Evolutionary conservation across 2,113 vertebrate species (phyloP).

Genomic region (Pterocles orientalis): DNA sequence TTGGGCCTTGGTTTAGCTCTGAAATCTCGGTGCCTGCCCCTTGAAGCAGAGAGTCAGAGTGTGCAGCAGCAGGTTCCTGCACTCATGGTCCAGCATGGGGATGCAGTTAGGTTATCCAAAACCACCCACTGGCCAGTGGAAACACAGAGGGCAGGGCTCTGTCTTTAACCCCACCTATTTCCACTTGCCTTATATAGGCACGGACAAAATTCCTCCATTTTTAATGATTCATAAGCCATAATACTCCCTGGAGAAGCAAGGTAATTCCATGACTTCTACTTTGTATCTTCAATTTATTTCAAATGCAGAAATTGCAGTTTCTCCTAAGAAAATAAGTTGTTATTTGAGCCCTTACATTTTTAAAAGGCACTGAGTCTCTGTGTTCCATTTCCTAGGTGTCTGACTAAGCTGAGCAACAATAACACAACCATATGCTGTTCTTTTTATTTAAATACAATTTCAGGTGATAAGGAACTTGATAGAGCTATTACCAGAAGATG

Average conservation of each 20-base stretch:
- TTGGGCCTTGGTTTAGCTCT: background rate
- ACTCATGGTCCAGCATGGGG: accelerated
- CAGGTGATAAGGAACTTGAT: background rate
- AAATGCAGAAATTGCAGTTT: background rate
- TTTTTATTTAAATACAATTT: background rate
- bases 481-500: background rate
- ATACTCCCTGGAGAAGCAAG: background rate
- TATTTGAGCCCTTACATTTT: background rate
- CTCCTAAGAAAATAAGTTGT: no score
- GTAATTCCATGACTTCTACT: background rate
- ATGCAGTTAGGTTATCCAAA: background rate
- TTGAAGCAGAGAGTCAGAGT: background rate
- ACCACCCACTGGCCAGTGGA: background rate
- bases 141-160: background rate
- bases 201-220: background rate
- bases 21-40: background rate
- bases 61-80: background rate
- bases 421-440: background rate
- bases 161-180: background rate
- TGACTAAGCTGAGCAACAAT: background rate
- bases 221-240: background rate
- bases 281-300: background rate
- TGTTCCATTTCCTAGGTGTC: background rate
- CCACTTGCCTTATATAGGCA: background rate
- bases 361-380: background rate